Conservation (phyloP, 2,113 vertebrate genomes). For the Sylvia atricapilla region DNA sequence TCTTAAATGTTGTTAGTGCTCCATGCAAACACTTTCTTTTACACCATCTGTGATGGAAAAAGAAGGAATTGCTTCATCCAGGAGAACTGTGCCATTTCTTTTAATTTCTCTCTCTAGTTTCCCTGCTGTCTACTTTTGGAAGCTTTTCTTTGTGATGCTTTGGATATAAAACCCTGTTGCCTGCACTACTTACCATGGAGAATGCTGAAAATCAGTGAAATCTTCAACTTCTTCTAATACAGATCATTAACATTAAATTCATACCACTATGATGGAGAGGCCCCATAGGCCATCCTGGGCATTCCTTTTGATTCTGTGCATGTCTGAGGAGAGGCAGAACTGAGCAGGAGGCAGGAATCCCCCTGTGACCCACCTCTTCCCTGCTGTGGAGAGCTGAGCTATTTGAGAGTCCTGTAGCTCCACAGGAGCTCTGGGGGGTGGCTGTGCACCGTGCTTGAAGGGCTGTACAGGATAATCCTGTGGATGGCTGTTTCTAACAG, state of each 20-base stretch:
- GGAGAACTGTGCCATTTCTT: not conserved
- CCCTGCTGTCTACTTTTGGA: not conserved
- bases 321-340: not conserved
- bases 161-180: not conserved
- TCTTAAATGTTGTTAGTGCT: not conserved
- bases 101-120: not conserved
- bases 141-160: not conserved
- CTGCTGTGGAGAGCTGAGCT: not conserved
- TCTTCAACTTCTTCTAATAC: not conserved
- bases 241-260: not conserved
- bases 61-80: not conserved
- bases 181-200: not conserved
- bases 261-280: not conserved
- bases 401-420: not conserved
- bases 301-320: not conserved
- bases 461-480: not conserved
- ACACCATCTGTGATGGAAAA: not conserved
- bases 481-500: not conserved
- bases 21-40: not conserved
- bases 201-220: not conserved
- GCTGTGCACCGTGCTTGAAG: not conserved
- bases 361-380: not conserved
- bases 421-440: not conserved
- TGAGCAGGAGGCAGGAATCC: not conserved
- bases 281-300: not conserved